phyloP scores from a whole-genome alignment of 1,140 invertebrate genomes.

The Nomia melanderi region DNA sequence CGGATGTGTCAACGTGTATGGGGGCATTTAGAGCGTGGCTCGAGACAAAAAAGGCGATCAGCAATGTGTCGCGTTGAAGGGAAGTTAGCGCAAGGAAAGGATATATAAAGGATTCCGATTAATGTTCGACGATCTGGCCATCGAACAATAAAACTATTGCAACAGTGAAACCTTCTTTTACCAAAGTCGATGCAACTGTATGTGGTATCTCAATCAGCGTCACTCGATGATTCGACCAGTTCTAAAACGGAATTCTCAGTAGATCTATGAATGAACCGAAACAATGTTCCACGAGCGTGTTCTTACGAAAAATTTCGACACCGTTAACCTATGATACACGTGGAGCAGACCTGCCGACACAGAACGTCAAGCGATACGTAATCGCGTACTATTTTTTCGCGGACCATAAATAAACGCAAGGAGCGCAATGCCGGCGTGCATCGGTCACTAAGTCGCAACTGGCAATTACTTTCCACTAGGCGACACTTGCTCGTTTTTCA shows the following conservation, averaged over 20 bases:
- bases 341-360: neutral
- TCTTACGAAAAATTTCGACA: slow-evolving; percentile 44
- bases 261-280: neutral
- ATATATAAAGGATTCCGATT: too few relatives aligned
- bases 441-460: slow-evolving; percentile 6
- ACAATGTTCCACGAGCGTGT: neutral
- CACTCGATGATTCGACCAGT: neutral
- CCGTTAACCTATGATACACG: neutral
- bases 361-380: slow-evolving; percentile 5
- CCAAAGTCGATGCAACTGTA: neutral
- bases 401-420: slow-evolving; percentile 42
- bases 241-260: neutral
- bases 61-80: too few relatives aligned
- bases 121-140: too few relatives aligned
- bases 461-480: neutral
- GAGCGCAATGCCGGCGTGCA: neutral
- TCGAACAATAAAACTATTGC: neutral
- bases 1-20: too few relatives aligned
- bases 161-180: neutral
- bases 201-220: too few relatives aligned
- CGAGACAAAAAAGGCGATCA: too few relatives aligned
- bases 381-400: slow-evolving; percentile 43
- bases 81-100: too few relatives aligned
- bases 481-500: neutral
- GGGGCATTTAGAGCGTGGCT: too few relatives aligned